Evolutionary conservation across 64 coral and sea anemone genomes (phyloP), one percentile per base, ranked within the genome.

Genomic region (Stylophora pistillata): DNA sequence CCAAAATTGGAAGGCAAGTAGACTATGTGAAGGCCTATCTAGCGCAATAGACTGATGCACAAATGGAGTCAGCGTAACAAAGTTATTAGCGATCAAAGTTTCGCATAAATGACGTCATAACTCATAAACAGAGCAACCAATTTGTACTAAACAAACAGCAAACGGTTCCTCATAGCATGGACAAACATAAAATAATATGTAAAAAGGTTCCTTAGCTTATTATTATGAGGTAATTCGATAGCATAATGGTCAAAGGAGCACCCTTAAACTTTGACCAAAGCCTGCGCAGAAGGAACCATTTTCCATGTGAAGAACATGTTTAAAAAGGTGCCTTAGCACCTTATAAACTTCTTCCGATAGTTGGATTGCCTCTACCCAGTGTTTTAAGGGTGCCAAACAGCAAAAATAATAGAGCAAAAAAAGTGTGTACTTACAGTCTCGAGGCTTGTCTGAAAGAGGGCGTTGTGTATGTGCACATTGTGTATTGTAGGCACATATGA

Each of bases 381-480:
- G 76, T 78, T 78, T 33, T 80, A 27, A 80, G 78, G 78, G 55
- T 80, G 78, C 78, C 78, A 80, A 80, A 80, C 15, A 60, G 27
- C n/a, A 57, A 58, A 41, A 74, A 30, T 33, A 0, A 66, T n/a
- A 3, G 63, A 66, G 63, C 63, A 23, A 21, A 66, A 66, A 66
- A 66, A n/a, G 10, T 0, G 63, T 23, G 63, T 66, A 66, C 63
- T 66, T 9, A 66, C 63, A 1, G 20, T 9, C 23, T 0, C n/a
- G 20, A 66, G 23, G 2, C 3, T 20, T 66, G 21, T 3, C 16
- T 2, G 2, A 9, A 23, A 66, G 23, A 0, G 63, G 17, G 20
- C 9, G n/a, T n/a, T n/a, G n/a, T n/a, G n/a, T n/a, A n/a, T n/a
- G n/a, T n/a, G n/a, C n/a, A n/a, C n/a, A n/a, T n/a, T n/a, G n/a